Evolutionary conservation across 1,140 invertebrate genomes (phyloP), one percentile per base, ranked within the genome.

Genomic region (Anastrepha ludens): DNA sequence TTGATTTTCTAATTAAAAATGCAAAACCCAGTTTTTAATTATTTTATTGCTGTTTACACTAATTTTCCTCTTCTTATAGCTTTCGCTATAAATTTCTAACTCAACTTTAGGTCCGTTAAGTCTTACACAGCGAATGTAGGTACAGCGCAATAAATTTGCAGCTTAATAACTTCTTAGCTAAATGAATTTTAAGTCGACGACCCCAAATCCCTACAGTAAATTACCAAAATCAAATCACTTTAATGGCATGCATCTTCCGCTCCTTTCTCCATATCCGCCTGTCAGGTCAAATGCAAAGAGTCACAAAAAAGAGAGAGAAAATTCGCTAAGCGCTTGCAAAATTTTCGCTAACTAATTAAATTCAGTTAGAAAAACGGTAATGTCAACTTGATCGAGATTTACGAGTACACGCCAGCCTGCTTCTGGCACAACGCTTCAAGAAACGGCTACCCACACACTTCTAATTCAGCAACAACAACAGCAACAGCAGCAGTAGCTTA

Each of bases 301-400:
- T 29, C 29, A 29, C 0, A 29, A 29, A 29, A 29, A 29, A 29
- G 29, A 29, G 29, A 29, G 29, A 29, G 29, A 29, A 29, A 29
- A 7, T 9, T 8, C 2, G 64, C 29, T 1, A 64, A 64, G 62
- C 29, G 20, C 29, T 20, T 29, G 64, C 64, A 67, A 67, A 67
- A 74, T 41, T 55, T 55, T 58, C 74, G 17, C n/a, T 47, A 55
- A 55, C 15, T 81, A 81, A 81, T 81, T 81, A 81, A 47, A 81
- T 81, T 81, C 74, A 81, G 74, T 81, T 81, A 81, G 29, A 81
- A 74, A 81, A 81, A 81, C 74, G 44, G 44, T 81, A 81, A 81
- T 58, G 74, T 81, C 74, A 81, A 58, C 74, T 81, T 81, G 74
- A 81, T 81, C 74, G 47, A 81, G 74, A 81, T 81, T 81, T 81